phyloP scores from a whole-genome alignment of 2,113 vertebrate genomes.

The Mobula hypostoma region DNA sequence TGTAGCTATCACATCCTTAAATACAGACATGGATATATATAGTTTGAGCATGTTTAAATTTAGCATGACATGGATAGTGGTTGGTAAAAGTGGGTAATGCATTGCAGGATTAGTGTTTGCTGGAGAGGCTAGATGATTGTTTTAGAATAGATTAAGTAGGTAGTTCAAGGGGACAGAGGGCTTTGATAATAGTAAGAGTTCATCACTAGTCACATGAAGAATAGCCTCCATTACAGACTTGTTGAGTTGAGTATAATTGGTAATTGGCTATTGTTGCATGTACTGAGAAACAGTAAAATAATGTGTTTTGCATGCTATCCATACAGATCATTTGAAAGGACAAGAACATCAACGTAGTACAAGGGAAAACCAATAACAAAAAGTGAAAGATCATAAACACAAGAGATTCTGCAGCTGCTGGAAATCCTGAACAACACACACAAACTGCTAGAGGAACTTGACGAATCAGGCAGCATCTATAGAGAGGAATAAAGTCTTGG shows the following conservation, averaged over 20 bases:
- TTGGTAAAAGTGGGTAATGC: not conserved
- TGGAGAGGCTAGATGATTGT: not conserved
- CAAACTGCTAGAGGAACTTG: too few species aligned
- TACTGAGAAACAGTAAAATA: too few species aligned
- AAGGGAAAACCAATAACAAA: too few species aligned
- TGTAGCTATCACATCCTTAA: not conserved
- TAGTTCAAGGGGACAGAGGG: not conserved
- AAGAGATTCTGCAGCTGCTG: too few species aligned
- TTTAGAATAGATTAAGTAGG: not conserved
- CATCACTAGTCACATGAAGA: not conserved
- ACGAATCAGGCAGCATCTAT: too few species aligned
- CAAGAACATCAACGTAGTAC: too few species aligned
- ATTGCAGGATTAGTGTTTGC: not conserved
- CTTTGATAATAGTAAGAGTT: not conserved
- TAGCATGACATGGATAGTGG: not conserved
- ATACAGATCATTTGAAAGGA: too few species aligned
- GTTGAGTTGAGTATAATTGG: not conserved
- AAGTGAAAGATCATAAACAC: too few species aligned
- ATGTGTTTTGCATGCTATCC: too few species aligned
- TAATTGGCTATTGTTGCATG: too few species aligned
- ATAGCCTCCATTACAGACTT: not conserved
- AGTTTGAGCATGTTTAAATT: not conserved
- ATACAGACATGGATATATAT: not conserved
- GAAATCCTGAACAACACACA: too few species aligned
- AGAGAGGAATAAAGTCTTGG: too few species aligned